These are phyloP conservation scores for Sympetrum striolatum DNA, from an alignment of 2,888 invertebrate genomes.

Conservation along the genomic window DNA sequence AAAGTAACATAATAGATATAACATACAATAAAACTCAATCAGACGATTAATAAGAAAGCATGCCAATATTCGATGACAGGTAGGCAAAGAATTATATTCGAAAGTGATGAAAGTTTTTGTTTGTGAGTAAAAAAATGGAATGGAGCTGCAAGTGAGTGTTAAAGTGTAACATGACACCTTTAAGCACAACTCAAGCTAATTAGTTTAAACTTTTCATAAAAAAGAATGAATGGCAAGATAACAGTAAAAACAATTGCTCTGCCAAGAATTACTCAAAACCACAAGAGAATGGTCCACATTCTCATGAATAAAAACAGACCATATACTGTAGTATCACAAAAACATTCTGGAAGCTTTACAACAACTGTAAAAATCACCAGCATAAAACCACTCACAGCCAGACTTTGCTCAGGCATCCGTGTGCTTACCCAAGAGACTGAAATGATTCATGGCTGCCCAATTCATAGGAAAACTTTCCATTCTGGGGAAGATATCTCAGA, in stretches of 20 bases:
- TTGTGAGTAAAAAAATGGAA: too few species aligned
- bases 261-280: background rate
- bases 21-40: too few species aligned
- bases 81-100: too few species aligned
- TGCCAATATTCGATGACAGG: too few species aligned
- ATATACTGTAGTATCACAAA: conserved; percentile 38
- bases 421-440: background rate
- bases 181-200: background rate
- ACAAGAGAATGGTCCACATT: conserved; percentile 3
- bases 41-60: too few species aligned
- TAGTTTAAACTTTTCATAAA: background rate
- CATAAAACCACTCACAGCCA: conserved; percentile 36
- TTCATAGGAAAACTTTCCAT: background rate
- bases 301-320: conserved; percentile 8
- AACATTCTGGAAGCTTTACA: conserved; percentile 34
- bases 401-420: conserved; percentile 4
- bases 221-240: background rate
- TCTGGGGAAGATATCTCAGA: background rate
- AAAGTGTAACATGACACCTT: background rate
- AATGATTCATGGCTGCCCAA: background rate
- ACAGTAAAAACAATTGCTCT: background rate
- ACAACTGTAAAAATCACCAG: conserved; percentile 30
- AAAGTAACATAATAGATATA: too few species aligned
- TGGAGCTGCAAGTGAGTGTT: background rate
- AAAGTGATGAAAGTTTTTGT: too few species aligned